Conservation (phyloP, 2,797 vertebrate species). For the Brotula barbata region DNA sequence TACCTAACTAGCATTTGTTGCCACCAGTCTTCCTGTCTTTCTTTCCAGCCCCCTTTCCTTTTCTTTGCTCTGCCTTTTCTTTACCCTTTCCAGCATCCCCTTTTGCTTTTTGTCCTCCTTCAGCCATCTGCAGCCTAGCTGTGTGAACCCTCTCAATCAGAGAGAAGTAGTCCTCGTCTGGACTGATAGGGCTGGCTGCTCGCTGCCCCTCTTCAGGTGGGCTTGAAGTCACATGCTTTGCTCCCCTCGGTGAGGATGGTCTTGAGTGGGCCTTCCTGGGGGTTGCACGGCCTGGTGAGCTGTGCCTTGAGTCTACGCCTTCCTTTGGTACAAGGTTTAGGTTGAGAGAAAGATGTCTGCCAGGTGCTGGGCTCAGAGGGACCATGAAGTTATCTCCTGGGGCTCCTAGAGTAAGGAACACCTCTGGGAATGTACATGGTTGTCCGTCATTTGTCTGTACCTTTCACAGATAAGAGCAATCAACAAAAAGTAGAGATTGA, state of each 20-base stretch:
- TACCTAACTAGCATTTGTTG: slow-evolving; percentile 48
- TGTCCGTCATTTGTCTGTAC: slow-evolving; percentile 37
- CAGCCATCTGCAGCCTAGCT: slow-evolving; percentile 55
- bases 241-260: slow-evolving; percentile 49
- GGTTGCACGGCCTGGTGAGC: slow-evolving; percentile 51
- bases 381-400: slow-evolving; percentile 72
- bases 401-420: slow-evolving; percentile 75
- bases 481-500: slow-evolving; percentile 4
- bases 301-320: slow-evolving; percentile 25
- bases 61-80: slow-evolving; percentile 53
- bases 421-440: slow-evolving; percentile 66
- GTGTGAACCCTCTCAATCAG: slow-evolving; percentile 73
- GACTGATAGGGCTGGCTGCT: slow-evolving; percentile 34
- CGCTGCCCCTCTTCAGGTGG: slow-evolving; percentile 18
- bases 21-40: slow-evolving; percentile 61
- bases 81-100: slow-evolving; percentile 41
- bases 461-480: slow-evolving; percentile 52
- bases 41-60: slow-evolving; percentile 53
- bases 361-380: slow-evolving; percentile 64
- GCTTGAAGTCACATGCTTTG: background rate
- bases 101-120: slow-evolving; percentile 49
- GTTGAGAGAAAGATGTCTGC: slow-evolving; percentile 67
- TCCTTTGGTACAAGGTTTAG: slow-evolving; percentile 68
- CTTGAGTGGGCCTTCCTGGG: slow-evolving; percentile 53
- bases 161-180: slow-evolving; percentile 72